Percentiles rank a stretch among this genome's conserved stretches.
Evolutionary conservation across 2,797 vertebrate species (phyloP).

Genomic region (Dendrocincla tyrannina): DNA sequence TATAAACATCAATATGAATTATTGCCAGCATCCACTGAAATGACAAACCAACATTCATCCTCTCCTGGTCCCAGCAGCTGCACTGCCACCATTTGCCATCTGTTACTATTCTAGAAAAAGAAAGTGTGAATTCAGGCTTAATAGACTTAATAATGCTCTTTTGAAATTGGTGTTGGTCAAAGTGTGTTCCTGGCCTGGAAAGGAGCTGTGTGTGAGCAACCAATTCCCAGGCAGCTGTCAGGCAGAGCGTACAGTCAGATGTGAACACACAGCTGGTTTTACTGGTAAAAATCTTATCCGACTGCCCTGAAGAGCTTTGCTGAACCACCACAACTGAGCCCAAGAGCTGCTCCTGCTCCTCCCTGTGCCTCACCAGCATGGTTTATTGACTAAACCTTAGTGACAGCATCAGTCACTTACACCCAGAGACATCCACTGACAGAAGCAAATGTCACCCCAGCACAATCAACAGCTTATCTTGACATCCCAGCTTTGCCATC

Average conservation of each 20-base stretch:
- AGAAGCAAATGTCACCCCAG: background rate
- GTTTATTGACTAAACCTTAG: background rate
- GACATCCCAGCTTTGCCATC: background rate
- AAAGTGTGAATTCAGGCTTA: slow-evolving; percentile 16
- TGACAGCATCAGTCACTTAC: background rate
- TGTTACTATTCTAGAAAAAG: slow-evolving; percentile 4
- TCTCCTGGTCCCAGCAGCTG: background rate
- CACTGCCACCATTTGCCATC: background rate
- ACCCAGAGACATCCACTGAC: background rate
- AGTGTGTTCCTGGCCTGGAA: background rate
- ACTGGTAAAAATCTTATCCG: background rate
- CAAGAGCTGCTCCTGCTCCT: background rate
- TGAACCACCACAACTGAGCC: background rate
- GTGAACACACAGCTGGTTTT: background rate
- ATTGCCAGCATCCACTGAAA: background rate
- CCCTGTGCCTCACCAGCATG: background rate
- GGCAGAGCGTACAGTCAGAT: background rate
- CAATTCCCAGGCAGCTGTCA: background rate
- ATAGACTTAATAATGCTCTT: background rate
- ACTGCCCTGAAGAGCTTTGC: background rate
- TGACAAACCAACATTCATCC: slow-evolving; percentile 9
- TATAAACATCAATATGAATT: background rate
- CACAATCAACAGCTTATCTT: background rate
- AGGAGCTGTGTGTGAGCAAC: background rate
- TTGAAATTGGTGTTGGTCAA: background rate